These are phyloP conservation scores for Elachura formosa DNA, from an alignment of 2,113 vertebrate species.

Conservation along the genomic window DNA sequence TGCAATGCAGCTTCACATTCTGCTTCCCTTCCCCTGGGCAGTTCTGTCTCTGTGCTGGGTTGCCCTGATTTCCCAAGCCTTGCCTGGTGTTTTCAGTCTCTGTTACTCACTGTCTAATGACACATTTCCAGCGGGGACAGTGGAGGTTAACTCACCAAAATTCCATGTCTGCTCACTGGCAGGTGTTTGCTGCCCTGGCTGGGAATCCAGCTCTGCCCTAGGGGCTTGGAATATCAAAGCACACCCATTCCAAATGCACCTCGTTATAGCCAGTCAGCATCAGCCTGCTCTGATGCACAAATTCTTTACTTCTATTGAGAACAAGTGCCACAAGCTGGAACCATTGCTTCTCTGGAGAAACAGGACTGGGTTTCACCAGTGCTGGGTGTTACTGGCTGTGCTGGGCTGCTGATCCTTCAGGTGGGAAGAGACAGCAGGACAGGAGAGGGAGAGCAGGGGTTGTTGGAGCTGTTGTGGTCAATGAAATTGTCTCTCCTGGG, in stretches of 20 bases:
- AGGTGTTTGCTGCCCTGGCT: neutral
- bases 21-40: neutral
- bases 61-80: neutral
- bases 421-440: neutral
- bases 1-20: rapidly evolving
- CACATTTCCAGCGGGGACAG: neutral
- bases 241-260: neutral
- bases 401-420: neutral
- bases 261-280: neutral
- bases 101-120: neutral
- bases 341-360: neutral
- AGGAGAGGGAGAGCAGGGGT: neutral
- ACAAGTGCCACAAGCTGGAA: neutral
- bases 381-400: neutral
- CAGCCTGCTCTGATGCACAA: neutral
- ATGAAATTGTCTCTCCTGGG: neutral
- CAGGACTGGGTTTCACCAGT: neutral
- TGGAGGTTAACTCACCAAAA: neutral
- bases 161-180: neutral
- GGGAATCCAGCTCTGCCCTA: neutral
- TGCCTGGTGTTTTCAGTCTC: neutral
- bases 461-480: neutral
- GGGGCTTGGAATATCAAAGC: neutral
- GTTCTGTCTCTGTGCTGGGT: neutral
- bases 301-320: neutral